Conservation (phyloP, 2,113 vertebrate species). For the Megaceryle torquata region DNA sequence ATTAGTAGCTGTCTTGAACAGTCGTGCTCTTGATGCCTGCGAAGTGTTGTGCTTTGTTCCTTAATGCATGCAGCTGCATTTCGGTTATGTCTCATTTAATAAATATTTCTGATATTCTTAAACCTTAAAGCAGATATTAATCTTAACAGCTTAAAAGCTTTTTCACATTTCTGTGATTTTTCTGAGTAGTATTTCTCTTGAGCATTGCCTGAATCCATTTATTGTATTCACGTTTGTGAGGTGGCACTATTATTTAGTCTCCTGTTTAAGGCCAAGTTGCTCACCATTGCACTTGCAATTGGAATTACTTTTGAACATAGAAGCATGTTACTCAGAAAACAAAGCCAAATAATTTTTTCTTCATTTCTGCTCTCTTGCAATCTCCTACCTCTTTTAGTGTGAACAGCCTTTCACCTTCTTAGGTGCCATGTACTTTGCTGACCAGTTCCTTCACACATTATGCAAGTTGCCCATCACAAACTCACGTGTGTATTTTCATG, state of each 20-base stretch:
- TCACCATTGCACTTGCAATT: neutral
- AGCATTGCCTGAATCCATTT: neutral
- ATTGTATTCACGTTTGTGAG: neutral
- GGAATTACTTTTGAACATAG: neutral
- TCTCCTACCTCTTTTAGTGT: neutral
- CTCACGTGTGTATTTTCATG: neutral
- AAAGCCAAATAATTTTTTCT: neutral
- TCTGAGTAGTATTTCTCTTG: neutral
- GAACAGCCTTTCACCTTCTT: neutral
- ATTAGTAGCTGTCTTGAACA: neutral
- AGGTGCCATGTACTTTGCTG: neutral
- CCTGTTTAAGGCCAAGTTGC: neutral
- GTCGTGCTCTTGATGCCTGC: neutral
- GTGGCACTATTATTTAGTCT: neutral
- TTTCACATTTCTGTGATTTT: neutral
- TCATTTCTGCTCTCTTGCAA: neutral
- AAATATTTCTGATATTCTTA: conserved; percentile 67
- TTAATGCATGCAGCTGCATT: conserved; percentile 68
- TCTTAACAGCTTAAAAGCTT: neutral
- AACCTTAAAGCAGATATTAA: conserved; percentile 79
- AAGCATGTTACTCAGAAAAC: neutral
- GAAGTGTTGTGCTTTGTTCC: conserved; percentile 37
- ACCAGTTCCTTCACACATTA: neutral
- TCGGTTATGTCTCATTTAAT: conserved; percentile 60
- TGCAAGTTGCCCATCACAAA: neutral